These are phyloP conservation scores for Ichneumoninae sp. DNA, from an alignment of 2,888 invertebrate species.

Conservation along the genomic window DNA sequence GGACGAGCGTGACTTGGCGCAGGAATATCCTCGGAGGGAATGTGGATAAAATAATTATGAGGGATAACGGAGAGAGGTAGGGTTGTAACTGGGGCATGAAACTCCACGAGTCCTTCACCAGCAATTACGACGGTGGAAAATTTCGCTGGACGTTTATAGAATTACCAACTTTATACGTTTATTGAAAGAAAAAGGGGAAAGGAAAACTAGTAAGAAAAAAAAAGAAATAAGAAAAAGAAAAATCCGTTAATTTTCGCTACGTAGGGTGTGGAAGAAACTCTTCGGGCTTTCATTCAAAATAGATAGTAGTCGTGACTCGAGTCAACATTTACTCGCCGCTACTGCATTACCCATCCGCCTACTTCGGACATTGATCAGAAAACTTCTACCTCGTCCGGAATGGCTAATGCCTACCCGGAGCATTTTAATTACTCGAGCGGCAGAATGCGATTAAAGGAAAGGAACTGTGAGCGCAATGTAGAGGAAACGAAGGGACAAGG, in stretches of 20 bases:
- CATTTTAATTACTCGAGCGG: constrained; percentile 73
- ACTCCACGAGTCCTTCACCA: background rate
- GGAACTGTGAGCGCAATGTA: constrained; percentile 71
- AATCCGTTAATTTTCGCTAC: constrained; percentile 14
- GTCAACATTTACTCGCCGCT: constrained; percentile 66
- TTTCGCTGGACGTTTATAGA: background rate
- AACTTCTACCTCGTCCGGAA: constrained; percentile 64
- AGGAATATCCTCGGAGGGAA: background rate
- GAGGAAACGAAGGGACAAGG: constrained; percentile 69
- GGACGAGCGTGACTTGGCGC: background rate
- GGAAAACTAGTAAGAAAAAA: background rate
- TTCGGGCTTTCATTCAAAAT: constrained; percentile 55
- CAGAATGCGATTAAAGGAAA: constrained; percentile 73
- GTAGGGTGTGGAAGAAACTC: constrained; percentile 28
- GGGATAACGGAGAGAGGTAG: background rate
- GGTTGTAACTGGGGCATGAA: background rate
- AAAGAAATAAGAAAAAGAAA: constrained; percentile 9
- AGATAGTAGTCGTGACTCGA: constrained; percentile 59
- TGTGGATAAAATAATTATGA: constrained; percentile 12
- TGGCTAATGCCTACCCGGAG: constrained; percentile 68
- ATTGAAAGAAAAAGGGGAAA: background rate
- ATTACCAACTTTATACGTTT: background rate
- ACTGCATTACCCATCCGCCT: constrained; percentile 63
- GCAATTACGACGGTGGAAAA: background rate
- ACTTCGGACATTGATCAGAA: constrained; percentile 67